Percentiles rank a stretch among this genome's conserved stretches.
phyloP scores from a whole-genome alignment of 2,797 vertebrate genomes.

The Myotis daubentonii region DNA sequence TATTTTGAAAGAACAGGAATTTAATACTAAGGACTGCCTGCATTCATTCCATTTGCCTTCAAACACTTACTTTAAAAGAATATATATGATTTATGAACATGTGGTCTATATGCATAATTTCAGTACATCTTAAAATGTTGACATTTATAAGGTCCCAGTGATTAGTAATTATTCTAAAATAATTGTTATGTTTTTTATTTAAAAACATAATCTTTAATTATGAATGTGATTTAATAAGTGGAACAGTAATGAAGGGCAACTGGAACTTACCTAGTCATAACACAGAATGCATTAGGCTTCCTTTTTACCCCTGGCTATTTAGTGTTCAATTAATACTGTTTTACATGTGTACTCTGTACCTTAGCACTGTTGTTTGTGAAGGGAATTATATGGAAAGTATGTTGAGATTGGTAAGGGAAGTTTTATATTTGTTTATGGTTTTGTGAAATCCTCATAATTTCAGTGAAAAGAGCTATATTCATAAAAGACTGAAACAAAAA shows the following conservation, averaged over 20 bases:
- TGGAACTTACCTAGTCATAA: neutral
- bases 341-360: neutral
- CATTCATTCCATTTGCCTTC: neutral
- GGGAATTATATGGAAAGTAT: neutral
- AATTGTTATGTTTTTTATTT: conserved; percentile 44
- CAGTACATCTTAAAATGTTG: conserved; percentile 13
- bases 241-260: neutral
- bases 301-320: neutral
- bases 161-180: conserved; percentile 52
- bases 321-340: neutral
- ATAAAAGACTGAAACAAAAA: neutral
- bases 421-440: conserved; percentile 45
- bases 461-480: neutral
- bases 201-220: conserved; percentile 40
- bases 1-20: conserved; percentile 34
- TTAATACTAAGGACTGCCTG: neutral
- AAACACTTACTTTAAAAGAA: conserved; percentile 37
- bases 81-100: neutral
- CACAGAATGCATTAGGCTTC: neutral
- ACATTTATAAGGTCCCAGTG: neutral
- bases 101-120: neutral
- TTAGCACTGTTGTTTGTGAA: neutral
- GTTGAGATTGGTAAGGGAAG: conserved; percentile 23
- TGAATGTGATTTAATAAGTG: conserved; percentile 8
- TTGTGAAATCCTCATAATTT: conserved; percentile 42